Conservation (phyloP, 1,140 invertebrate genomes). For the Ectropis grisescens region DNA sequence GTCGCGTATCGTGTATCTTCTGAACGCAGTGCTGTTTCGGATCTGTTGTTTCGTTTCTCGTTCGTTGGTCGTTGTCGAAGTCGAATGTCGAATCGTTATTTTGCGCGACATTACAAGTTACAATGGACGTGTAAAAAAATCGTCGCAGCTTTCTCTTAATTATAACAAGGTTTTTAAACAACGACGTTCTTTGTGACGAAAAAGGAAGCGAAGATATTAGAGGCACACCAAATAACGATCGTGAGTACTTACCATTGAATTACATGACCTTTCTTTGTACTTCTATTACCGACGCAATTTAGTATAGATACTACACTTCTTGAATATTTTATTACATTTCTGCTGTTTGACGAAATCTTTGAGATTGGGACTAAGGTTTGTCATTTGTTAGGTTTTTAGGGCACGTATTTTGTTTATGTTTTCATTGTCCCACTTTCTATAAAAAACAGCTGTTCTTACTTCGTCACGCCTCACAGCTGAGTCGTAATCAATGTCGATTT, state of each 20-base stretch:
- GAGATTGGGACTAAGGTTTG: background rate
- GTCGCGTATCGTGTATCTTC: too few relatives aligned
- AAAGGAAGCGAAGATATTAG: too few relatives aligned
- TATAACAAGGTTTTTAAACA: background rate
- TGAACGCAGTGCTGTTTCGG: too few relatives aligned
- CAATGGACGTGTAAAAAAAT: conserved; percentile 16
- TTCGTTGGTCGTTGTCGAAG: too few relatives aligned
- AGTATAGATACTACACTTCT: background rate
- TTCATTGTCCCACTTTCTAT: conserved; percentile 45
- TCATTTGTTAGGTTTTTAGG: background rate
- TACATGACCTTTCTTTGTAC: conserved; percentile 37
- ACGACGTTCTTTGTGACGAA: too few relatives aligned
- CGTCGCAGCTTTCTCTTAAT: conserved; percentile 19
- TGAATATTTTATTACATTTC: too few relatives aligned
- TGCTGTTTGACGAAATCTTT: too few relatives aligned
- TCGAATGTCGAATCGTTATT: too few relatives aligned
- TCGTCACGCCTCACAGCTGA: conserved; percentile 51
- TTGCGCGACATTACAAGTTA: conserved; percentile 18
- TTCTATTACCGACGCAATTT: conserved; percentile 17
- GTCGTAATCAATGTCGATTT: background rate
- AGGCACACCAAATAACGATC: too few relatives aligned
- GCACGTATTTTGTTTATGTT: conserved; percentile 7
- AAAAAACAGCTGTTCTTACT: conserved; percentile 60
- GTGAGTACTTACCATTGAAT: too few relatives aligned
- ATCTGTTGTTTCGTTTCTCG: too few relatives aligned